These are phyloP conservation scores for Watsonalla cultraria DNA, from an alignment of 2,888 invertebrate genomes.

Conservation along the genomic window DNA sequence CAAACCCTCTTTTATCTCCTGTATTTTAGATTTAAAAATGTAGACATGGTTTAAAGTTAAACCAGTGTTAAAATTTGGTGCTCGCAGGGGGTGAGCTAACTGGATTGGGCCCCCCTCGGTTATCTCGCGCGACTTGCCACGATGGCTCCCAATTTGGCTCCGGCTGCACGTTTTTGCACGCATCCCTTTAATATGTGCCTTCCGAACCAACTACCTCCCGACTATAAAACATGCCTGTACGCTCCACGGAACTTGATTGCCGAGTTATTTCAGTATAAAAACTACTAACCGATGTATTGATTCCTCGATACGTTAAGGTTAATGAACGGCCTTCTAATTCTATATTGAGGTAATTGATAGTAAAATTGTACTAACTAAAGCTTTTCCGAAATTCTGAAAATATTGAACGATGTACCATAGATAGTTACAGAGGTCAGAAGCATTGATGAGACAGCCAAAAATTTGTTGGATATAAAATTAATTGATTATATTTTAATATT, in stretches of 20 bases:
- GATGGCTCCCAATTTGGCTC: constrained; percentile 55
- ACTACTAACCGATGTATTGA: not conserved
- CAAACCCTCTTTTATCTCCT: constrained; percentile 17
- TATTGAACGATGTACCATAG: too few species aligned
- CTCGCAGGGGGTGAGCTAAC: constrained; percentile 37
- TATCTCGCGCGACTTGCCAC: constrained; percentile 51
- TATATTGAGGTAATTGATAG: not conserved
- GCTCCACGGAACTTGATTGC: constrained; percentile 1
- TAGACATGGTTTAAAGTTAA: constrained; percentile 31
- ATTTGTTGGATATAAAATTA: too few species aligned
- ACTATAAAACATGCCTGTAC: constrained; percentile 29
- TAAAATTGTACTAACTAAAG: too few species aligned
- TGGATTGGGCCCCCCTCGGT: constrained; percentile 42
- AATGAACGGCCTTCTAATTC: not conserved
- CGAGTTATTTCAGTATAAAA: constrained; percentile 1
- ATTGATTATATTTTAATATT: too few species aligned
- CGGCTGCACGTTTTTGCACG: constrained; percentile 54
- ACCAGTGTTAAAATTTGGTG: constrained; percentile 32
- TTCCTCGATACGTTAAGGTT: not conserved
- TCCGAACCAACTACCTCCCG: constrained; percentile 14
- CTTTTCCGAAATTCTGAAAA: too few species aligned
- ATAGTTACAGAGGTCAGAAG: too few species aligned
- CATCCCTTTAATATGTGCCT: constrained; percentile 45
- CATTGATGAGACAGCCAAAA: too few species aligned
- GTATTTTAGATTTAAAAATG: constrained; percentile 13